Conservation (phyloP, 2,888 invertebrate species). For the Cosmopolites sordidus region DNA sequence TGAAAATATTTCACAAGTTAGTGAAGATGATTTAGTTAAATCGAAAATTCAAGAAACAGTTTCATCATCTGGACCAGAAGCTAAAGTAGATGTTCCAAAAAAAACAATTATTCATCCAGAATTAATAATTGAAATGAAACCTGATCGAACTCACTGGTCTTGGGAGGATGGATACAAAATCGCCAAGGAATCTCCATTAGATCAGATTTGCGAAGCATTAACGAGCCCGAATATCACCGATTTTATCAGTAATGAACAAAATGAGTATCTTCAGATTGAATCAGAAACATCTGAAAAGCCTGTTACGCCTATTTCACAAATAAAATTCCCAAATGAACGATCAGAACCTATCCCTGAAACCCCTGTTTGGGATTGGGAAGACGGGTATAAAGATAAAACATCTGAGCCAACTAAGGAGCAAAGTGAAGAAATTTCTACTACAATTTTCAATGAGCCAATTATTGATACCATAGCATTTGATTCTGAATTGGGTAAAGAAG, state of each 20-base stretch:
- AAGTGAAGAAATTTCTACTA: background rate
- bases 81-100: background rate
- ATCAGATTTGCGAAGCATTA: slow-evolving; percentile 11
- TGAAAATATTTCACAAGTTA: background rate
- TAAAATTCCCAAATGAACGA: slow-evolving; percentile 6
- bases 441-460: no score
- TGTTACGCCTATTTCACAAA: background rate
- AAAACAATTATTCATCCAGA: background rate
- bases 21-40: background rate
- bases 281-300: background rate
- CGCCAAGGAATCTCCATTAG: slow-evolving; percentile 10
- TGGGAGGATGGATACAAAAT: slow-evolving; percentile 21
- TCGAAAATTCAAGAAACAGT: background rate
- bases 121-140: slow-evolving; percentile 11
- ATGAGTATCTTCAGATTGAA: background rate
- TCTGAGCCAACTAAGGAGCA: background rate
- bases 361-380: slow-evolving; percentile 20
- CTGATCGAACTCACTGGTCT: slow-evolving; percentile 18
- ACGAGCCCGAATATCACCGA: background rate
- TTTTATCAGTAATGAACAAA: background rate
- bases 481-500: background rate
- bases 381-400: slow-evolving; percentile 12
- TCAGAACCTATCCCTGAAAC: background rate
- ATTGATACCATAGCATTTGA: background rate
- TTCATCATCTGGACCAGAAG: slow-evolving; percentile 1